Conservation (phyloP, 2,113 vertebrate genomes). For the Turdus rufiventris region DNA sequence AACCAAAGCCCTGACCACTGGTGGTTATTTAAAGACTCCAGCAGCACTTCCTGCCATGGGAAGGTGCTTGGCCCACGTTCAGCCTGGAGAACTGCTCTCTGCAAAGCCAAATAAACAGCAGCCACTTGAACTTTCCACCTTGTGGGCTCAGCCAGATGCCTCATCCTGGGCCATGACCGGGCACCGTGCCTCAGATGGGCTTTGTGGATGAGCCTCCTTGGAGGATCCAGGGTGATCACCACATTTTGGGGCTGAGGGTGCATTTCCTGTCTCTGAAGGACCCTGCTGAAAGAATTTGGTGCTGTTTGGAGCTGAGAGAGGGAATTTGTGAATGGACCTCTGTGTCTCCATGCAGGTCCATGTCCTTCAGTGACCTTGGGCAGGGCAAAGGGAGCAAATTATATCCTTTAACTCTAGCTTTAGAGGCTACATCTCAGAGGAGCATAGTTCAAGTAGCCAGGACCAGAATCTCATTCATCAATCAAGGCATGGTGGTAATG, state of each 20-base stretch:
- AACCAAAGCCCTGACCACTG: constrained; percentile 28
- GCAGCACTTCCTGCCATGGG: background rate
- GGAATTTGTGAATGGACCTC: background rate
- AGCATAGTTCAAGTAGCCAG: background rate
- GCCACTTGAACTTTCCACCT: constrained; percentile 59
- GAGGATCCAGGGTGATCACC: background rate
- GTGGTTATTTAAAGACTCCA: constrained; percentile 52
- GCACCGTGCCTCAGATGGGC: accelerated
- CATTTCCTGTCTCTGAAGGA: background rate
- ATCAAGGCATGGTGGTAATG: background rate
- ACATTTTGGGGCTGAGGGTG: background rate
- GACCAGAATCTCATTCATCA: background rate
- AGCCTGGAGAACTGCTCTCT: constrained; percentile 15
- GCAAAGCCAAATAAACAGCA: constrained; percentile 55
- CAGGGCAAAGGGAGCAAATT: background rate
- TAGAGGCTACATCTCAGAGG: background rate
- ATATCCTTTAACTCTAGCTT: background rate
- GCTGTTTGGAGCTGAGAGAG: background rate
- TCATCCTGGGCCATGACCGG: accelerated
- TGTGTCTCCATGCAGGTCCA: accelerated
- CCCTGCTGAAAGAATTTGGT: background rate
- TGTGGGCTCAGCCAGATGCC: background rate
- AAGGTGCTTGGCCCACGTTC: constrained; percentile 40
- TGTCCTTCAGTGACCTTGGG: background rate
- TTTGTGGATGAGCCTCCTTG: background rate